Evolutionary conservation across 1,140 invertebrate species (phyloP), one percentile per base, ranked within the genome.

Genomic region (Telenomus remus): DNA sequence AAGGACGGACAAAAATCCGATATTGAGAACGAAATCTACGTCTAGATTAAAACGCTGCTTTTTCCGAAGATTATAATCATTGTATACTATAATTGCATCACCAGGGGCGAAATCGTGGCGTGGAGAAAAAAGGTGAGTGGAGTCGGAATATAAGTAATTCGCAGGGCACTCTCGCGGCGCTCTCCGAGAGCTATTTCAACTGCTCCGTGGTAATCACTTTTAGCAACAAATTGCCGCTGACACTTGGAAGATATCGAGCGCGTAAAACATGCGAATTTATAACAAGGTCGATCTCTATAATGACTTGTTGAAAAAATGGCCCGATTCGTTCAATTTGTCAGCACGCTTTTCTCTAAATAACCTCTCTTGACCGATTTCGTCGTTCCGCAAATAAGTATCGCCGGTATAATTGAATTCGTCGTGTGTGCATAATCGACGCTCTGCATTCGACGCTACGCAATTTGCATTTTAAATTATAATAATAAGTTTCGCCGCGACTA

Each of bases 241-340:
- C 56, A 54, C 55, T 70, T 61, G 15, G 56, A 54, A n/a, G 66
- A 54, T 70, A 61, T 70, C 56, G 56, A 70, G 8, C 19, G 19
- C 66, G 56, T 70, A 61, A 70, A 59, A 53, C 49, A 47, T 46
- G 48, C 15, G 33, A n/a, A 35, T 50, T 56, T 48, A 56, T 56
- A 56, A 42, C 46, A 16, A 56, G 43, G 37, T 49, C 53, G 63
- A 56, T 54, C 47, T 43, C 54, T 44, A 34, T 51, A 57, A 57
- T 37, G 47, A 44, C 47, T 43, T 47, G 9, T 11, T 42, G n/a
- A 66, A 12, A n/a, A 51, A 57, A 66, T 44, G 63, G 56, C 15
- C 55, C 61, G 46, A 54, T 53, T 19, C 19, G 1, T 27, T 27
- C 19, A 27, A 27, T 27, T 27, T 27, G 2, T 6, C 19, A 27